These are phyloP conservation scores for Oxyura jamaicensis DNA, from an alignment of 2,113 vertebrate species.

Conservation along the genomic window DNA sequence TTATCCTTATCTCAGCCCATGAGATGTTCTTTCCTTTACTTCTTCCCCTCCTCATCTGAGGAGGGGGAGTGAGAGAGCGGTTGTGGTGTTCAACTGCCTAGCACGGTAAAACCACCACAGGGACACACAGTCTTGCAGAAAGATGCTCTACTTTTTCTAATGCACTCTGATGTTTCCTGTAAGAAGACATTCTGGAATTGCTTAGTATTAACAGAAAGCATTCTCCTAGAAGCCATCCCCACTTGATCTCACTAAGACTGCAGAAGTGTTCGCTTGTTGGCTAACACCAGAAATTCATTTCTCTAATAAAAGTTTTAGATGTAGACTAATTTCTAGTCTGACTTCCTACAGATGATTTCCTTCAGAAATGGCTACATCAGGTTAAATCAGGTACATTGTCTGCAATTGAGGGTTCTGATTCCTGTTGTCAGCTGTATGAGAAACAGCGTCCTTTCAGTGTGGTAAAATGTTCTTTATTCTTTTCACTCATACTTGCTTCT, in stretches of 20 bases:
- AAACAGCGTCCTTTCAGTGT: background rate
- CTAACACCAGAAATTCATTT: background rate
- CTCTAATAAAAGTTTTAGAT: background rate
- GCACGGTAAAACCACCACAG: too few species aligned
- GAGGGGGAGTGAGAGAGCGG: too few species aligned
- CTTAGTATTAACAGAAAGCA: background rate
- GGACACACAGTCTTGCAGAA: background rate
- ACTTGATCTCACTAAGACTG: background rate
- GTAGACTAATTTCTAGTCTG: background rate
- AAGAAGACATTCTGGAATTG: background rate
- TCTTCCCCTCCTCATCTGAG: too few species aligned
- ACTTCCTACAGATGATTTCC: background rate
- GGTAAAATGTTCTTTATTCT: background rate
- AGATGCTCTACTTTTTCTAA: background rate
- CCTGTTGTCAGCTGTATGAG: fast-evolving
- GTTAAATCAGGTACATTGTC: background rate
- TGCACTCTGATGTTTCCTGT: background rate
- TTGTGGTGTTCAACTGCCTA: too few species aligned
- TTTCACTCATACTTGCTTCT: background rate
- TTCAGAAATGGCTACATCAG: background rate
- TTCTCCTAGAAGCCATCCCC: background rate
- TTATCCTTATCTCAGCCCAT: too few species aligned
- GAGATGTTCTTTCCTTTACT: too few species aligned
- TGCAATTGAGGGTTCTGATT: background rate
- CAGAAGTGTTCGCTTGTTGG: background rate